Evolutionary conservation across 2,797 vertebrate genomes (phyloP), one percentile per base, ranked within the genome.

Genomic region (Phrynocephalus guinanensis): DNA sequence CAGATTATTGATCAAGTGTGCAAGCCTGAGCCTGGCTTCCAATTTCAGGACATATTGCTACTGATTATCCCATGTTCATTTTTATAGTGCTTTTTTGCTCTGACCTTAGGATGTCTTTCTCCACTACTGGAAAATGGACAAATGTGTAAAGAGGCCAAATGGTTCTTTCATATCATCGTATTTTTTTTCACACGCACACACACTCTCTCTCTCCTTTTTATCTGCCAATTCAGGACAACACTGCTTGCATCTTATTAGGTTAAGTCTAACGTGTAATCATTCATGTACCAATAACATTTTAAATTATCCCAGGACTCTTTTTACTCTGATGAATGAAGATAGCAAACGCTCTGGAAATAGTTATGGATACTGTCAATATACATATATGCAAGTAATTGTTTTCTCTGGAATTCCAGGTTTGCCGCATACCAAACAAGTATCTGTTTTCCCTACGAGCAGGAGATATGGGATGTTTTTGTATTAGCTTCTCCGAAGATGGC

Each of bases 391-490:
- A 80, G 89, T 91, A 52, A 85, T 5, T 38, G 9, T 88, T 81
- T 87, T 79, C 66, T 84, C 92, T 88, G 91, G 89, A 93, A 93
- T 93, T 85, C 89, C 89, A 99, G 99, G 97, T 97, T 89, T 99
- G 99, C 92, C 98, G 96, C 88, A 98, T 99, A 93, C 99, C 99
- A 0, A 99, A 99, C 96, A 99, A 98, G 89, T 96, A 96, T 44
- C 92, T 98, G 91, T 95, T 98, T 91, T 97, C 98, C 5, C 97
- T 99, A 81, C 97, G 97, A 52, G 98, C 97, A 7, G 98, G 98
- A 92, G 98, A 98, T 63, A 96, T 98, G 96, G 99, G 99, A 82
- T 99, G 99, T 93, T 98, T 98, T 93, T 98, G 97, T 7, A 90
- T 99, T 76, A 94, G 97, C 82, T 99, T 99, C 95, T 99, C 99